phyloP scores from a whole-genome alignment of 2,888 invertebrate species.

The Callimorpha dominula region DNA sequence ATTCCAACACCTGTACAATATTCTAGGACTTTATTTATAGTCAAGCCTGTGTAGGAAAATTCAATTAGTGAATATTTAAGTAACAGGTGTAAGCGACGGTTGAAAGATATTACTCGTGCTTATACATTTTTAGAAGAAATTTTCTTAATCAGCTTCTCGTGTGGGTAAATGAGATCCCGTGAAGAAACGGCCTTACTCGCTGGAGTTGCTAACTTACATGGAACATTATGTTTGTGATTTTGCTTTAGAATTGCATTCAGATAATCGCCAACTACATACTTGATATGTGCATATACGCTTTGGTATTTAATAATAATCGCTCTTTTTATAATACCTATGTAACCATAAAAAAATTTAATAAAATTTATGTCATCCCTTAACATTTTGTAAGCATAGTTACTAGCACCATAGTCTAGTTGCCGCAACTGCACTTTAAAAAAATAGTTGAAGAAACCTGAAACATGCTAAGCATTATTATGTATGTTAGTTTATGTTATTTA shows the following conservation, averaged over 20 bases:
- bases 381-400: too few relatives aligned
- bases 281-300: too few relatives aligned
- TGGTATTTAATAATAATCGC: too few relatives aligned
- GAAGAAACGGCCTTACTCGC: slow-evolving; percentile 43
- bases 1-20: slow-evolving; percentile 26
- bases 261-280: slow-evolving; percentile 14
- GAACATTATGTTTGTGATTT: slow-evolving; percentile 41
- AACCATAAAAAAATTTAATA: too few relatives aligned
- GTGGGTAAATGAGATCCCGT: slow-evolving; percentile 45
- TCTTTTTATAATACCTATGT: too few relatives aligned
- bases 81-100: slow-evolving; percentile 50
- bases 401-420: too few relatives aligned
- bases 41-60: slow-evolving; percentile 37
- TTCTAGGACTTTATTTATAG: slow-evolving; percentile 35
- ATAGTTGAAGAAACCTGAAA: too few relatives aligned
- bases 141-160: slow-evolving; percentile 49
- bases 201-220: slow-evolving; percentile 42
- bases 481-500: too few relatives aligned
- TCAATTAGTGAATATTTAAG: slow-evolving; percentile 50
- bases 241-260: slow-evolving; percentile 27
- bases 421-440: too few relatives aligned
- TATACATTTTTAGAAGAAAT: slow-evolving; percentile 44
- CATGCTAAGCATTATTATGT: too few relatives aligned
- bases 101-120: slow-evolving; percentile 37
- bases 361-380: too few relatives aligned